phyloP scores from a whole-genome alignment of 1,140 invertebrate species.

The Calephelis nemesis region DNA sequence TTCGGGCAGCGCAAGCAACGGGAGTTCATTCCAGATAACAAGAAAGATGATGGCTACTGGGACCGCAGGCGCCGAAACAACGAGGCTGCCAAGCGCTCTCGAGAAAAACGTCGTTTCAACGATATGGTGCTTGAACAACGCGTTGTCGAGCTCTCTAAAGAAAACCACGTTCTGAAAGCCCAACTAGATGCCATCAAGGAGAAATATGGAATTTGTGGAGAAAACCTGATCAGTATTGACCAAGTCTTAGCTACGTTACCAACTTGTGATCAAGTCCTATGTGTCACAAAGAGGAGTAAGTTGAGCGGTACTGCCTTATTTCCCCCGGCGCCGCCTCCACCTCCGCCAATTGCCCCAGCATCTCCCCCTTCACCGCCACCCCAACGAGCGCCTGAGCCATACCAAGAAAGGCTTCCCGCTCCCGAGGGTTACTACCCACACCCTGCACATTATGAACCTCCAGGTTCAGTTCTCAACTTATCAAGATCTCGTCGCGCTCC shows the following conservation, averaged over 20 bases:
- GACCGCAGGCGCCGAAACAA: slow-evolving; percentile 96
- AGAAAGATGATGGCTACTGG: slow-evolving; percentile 99
- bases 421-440: slow-evolving; percentile 73
- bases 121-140: slow-evolving; percentile 97
- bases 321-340: slow-evolving; percentile 81
- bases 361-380: slow-evolving; percentile 79
- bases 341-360: slow-evolving; percentile 84
- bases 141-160: slow-evolving; percentile 95
- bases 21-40: slow-evolving; percentile 97
- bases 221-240: slow-evolving; percentile 91
- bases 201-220: slow-evolving; percentile 94
- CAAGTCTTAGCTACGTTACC: slow-evolving; percentile 92
- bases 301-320: slow-evolving; percentile 80
- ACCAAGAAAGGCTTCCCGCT: slow-evolving; percentile 73
- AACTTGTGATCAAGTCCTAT: slow-evolving; percentile 89
- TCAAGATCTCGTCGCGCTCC: slow-evolving; percentile 80
- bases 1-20: slow-evolving; percentile 94
- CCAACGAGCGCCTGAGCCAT: slow-evolving; percentile 77
- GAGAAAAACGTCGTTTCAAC: slow-evolving; percentile 97
- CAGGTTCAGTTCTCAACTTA: slow-evolving; percentile 84
- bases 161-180: slow-evolving; percentile 95
- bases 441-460: slow-evolving; percentile 75
- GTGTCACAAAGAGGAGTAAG: slow-evolving; percentile 89
- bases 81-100: slow-evolving; percentile 95
- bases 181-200: slow-evolving; percentile 96